Evolutionary conservation across 2,113 vertebrate species (phyloP), one percentile per base, ranked within the genome.

Genomic region (Genyomyrus donnyi): DNA sequence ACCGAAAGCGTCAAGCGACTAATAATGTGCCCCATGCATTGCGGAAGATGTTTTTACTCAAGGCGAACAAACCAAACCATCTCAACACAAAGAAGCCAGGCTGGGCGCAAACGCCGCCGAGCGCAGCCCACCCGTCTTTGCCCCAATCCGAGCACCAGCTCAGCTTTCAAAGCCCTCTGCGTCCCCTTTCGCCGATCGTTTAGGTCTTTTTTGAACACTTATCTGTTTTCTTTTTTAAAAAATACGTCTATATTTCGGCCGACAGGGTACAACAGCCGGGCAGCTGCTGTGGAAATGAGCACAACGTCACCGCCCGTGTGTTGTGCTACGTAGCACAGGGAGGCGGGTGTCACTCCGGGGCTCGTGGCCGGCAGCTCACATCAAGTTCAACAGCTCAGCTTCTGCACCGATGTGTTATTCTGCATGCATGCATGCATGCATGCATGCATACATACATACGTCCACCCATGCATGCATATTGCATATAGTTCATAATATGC

Each of bases 31-130:
- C 91, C 90, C 91, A 92, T 87, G 50, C 91, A 94, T 91, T 92
- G 90, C 66, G 90, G 90, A 89, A 87, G 62, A 91, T 89, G 92
- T 93, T 92, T 91, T 58, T 39, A 53, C 48, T 94, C 91, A 95
- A 94, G 93, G 95, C 93, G 93, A 95, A 95, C 95, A 95, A 93
- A 95, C 94, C 94, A 95, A 93, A 94, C 94, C 95, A 96, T 95
- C 93, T 83, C 93, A 92, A 94, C 91, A 91, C 92, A 93, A 89
- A 91, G 91, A 89, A 85, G 92, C 92, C 93, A 15, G 93, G 92
- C 91, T 91, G 92, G 90, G 91, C 52, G 39, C 50, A 42, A 48
- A 86, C n/a, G 77, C 17, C 5, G 31, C 35, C 27, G 62, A 88
- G 46, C 89, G 89, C 92, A 91, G 91, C 53, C 85, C 90, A 35